Conservation (phyloP, 2,888 invertebrate genomes). For the Philhelius pedissequus region DNA sequence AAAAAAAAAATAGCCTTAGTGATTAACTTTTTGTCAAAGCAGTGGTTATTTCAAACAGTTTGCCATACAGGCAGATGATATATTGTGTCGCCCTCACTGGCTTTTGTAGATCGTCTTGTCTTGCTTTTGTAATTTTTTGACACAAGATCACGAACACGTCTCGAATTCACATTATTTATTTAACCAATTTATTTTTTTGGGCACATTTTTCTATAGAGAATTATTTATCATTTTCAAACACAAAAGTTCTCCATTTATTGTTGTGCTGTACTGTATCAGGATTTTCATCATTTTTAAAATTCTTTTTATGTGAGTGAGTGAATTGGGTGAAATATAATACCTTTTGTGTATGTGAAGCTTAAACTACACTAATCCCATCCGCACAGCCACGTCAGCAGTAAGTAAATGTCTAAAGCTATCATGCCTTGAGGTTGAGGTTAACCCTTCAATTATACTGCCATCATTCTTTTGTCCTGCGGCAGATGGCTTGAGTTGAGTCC, state of each 20-base stretch:
- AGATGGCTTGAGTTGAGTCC: slow-evolving; percentile 51
- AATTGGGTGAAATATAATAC: background rate
- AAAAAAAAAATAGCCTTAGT: too few relatives aligned
- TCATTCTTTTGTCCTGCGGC: slow-evolving; percentile 28
- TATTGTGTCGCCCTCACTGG: too few relatives aligned
- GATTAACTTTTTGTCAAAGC: too few relatives aligned
- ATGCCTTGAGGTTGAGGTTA: slow-evolving; percentile 57
- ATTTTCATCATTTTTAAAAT: background rate
- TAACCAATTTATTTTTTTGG: background rate
- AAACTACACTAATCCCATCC: background rate
- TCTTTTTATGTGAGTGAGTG: background rate
- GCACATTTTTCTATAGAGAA: background rate
- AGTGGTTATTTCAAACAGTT: too few relatives aligned
- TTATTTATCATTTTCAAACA: slow-evolving; percentile 23
- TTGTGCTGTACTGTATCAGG: slow-evolving; percentile 5
- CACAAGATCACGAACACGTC: background rate
- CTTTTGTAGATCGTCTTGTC: too few relatives aligned
- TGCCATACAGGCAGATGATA: too few relatives aligned
- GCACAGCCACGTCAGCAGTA: background rate
- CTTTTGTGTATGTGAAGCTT: background rate
- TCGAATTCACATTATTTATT: too few relatives aligned
- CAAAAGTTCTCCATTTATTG: background rate
- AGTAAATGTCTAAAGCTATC: slow-evolving; percentile 3
- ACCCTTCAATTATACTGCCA: slow-evolving; percentile 58
- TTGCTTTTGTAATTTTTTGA: too few relatives aligned